Conservation (phyloP, 2,113 vertebrate genomes). For the Mustela nigripes region DNA sequence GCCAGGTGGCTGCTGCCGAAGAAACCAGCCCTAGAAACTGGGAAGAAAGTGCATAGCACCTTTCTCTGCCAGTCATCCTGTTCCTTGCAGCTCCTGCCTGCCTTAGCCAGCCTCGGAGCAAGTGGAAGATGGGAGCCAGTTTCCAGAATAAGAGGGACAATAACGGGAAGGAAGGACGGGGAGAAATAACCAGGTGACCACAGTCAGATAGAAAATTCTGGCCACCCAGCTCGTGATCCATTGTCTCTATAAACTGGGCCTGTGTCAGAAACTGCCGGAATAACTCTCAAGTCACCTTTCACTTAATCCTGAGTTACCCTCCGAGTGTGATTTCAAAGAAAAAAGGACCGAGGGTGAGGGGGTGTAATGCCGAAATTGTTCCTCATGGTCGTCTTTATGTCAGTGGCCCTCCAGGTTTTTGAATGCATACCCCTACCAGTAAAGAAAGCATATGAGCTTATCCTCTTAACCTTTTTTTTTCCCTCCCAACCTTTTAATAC, state of each 20-base stretch:
- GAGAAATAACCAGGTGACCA: background rate
- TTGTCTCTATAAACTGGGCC: background rate
- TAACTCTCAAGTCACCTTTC: background rate
- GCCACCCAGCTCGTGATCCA: background rate
- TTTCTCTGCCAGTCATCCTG: background rate
- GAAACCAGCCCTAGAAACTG: background rate
- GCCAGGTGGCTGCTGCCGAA: background rate
- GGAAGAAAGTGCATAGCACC: background rate
- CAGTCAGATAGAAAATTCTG: background rate
- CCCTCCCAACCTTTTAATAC: too few species aligned
- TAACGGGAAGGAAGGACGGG: background rate
- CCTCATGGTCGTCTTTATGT: background rate
- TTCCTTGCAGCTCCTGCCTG: background rate
- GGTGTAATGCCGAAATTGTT: background rate
- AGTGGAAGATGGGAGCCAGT: background rate
- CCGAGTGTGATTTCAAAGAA: background rate
- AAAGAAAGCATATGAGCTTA: background rate
- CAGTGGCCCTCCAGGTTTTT: background rate
- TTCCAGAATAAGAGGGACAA: background rate
- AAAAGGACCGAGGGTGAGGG: background rate
- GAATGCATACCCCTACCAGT: background rate
- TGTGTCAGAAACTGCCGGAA: background rate
- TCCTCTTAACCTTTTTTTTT: background rate
- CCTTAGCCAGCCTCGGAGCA: background rate
- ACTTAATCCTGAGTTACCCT: background rate